These are phyloP conservation scores for Microchrysa polita DNA, from an alignment of 2,888 invertebrate species.

Conservation along the genomic window DNA sequence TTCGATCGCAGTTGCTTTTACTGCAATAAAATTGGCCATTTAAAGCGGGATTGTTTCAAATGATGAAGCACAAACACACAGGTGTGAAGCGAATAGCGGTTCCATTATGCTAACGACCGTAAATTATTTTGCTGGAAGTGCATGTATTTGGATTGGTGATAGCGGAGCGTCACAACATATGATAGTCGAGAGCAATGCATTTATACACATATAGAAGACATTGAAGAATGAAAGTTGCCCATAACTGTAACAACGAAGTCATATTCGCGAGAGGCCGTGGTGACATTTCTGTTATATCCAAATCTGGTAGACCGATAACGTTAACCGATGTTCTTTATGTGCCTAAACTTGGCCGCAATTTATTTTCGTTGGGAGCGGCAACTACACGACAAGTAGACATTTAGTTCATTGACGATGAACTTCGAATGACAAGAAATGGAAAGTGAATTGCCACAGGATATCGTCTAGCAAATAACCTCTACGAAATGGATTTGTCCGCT, in stretches of 20 bases:
- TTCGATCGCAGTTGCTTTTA: slow-evolving; percentile 15
- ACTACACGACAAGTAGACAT: no score
- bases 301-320: neutral
- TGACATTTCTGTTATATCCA: neutral
- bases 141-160: neutral
- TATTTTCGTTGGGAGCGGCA: no score
- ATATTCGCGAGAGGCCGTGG: neutral
- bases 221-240: neutral
- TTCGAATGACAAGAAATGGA: no score
- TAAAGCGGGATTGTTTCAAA: slow-evolving; percentile 21
- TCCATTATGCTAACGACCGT: no score
- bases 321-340: neutral
- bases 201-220: neutral
- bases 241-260: neutral
- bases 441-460: neutral
- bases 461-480: neutral
- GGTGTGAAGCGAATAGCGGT: no score
- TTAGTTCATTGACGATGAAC: no score
- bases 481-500: slow-evolving; percentile 13
- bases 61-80: slow-evolving; percentile 7
- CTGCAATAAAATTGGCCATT: slow-evolving; percentile 24
- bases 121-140: no score
- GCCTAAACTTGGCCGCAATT: slow-evolving; percentile 18
- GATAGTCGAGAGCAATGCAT: neutral
- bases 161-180: slow-evolving; percentile 6